Base-by-base conservation (phyloP, 2,888 invertebrate genomes). In the Sinohyriopsis cumingii region DNA sequence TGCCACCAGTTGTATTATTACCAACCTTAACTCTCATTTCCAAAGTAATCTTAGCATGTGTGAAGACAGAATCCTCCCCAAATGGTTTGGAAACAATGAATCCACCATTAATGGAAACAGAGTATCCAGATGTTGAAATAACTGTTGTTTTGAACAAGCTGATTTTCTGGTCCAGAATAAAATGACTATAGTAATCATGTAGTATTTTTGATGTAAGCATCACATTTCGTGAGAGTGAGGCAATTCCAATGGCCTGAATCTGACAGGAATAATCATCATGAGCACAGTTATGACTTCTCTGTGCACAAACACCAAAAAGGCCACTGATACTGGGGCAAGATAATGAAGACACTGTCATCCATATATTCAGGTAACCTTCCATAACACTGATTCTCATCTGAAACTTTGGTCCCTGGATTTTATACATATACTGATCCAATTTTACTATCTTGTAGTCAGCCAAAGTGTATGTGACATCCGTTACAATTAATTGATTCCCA, bases 321-420 rank as follows among this genome's bases (percentile, higher is more conserved):
- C 45, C 45, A 45, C 45, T 45, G 15, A 45, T 45, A 45, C 12
- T 45, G 45, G 45, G 2, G 45, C 45, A 45, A 15, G 15, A 45
- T 45, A 3, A 45, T 45, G 45, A 45, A 15, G 45, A 45, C 15
- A 45, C 15, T 3, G 3, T 3, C 45, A 45, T 45, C 45, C 15
- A 15, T 45, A 79, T 53, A 65, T 73, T 75, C 22, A 79, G 55
- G 22, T 71, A 76, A n/a, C 64, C 72, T 9, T 77, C 70, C 54
- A 73, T 63, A 9, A 75, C 63, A 45, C 67, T 69, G 18, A 79
- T 53, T 25, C 55, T 63, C 15, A 78, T 22, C 9, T 53, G 18
- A 56, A 74, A 62, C 3, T 55, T 61, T 0, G 65, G 25, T 53
- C 73, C 67, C n/a, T 59, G 56, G 4, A 79, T 67, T 45, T 68